Conservation (phyloP, 2,797 vertebrate species). For the Poecilia gillii region DNA sequence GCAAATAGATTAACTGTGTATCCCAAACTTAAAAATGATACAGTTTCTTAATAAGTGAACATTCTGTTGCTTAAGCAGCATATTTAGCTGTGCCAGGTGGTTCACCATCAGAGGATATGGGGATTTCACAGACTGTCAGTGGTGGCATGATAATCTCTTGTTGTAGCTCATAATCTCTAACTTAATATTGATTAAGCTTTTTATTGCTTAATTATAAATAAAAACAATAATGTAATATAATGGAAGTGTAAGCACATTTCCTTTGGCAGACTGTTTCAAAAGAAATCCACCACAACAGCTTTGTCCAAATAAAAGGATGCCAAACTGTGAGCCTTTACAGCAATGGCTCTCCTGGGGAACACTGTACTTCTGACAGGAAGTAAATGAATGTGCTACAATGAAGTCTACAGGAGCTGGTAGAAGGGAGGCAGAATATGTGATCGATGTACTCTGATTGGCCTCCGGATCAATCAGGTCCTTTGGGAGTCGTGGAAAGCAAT, state of each 20-base stretch:
- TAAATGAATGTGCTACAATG: slow-evolving; percentile 72
- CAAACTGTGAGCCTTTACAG: slow-evolving; percentile 38
- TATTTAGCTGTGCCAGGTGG: neutral
- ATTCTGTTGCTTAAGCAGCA: neutral
- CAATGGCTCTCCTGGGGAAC: slow-evolving; percentile 60
- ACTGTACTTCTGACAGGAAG: slow-evolving; percentile 66
- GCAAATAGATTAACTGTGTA: neutral
- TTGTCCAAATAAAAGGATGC: slow-evolving; percentile 31
- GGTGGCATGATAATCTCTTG: neutral
- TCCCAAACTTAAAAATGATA: neutral
- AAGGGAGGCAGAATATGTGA: slow-evolving; percentile 52
- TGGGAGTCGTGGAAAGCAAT: slow-evolving; percentile 64
- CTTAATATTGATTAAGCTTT: neutral
- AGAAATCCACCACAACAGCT: neutral
- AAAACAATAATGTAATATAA: neutral
- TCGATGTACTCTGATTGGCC: slow-evolving; percentile 80
- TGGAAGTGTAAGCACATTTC: neutral
- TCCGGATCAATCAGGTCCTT: slow-evolving; percentile 75
- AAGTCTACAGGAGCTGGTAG: slow-evolving; percentile 49
- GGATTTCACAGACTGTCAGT: neutral
- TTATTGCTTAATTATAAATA: neutral
- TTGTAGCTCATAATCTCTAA: neutral
- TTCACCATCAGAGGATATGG: neutral
- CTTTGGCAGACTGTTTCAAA: neutral
- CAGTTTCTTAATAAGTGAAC: neutral